Base-by-base conservation (phyloP, 2,797 vertebrate genomes). In the Trachops cirrhosus region DNA sequence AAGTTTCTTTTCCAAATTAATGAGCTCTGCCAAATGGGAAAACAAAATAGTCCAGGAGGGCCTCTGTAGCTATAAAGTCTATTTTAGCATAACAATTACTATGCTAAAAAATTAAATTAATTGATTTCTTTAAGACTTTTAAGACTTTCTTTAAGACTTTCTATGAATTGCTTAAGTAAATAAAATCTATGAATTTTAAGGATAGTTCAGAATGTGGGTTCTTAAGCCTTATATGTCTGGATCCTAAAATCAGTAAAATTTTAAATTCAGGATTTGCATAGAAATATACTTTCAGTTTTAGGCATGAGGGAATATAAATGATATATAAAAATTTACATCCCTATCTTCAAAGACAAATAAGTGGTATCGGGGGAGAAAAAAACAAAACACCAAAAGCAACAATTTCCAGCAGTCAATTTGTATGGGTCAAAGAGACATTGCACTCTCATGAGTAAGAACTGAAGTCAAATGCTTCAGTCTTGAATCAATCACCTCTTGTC, bases 231-330 rank as follows among this genome's bases (percentile, higher is more conserved):
- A 78, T 79, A 73, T 21, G 2, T 75, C 18, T 92, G 6, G 16
- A 93, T 62, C 32, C 14, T 78, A 70, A 90, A 77, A 82, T 91
- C 26, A 80, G 0, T 44, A 64, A 59, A 24, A 91, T 88, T 29
- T 67, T 32, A 91, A 92, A 95, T 88, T 92, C 52, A 86, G 54
- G 48, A 93, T 93, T 83, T 92, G 29, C 12, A 89, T 1, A 85
- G 37, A n/a, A 83, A 64, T 75, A 83, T 4, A 54, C 26, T 77
- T 75, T 71, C 46, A 62, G n/a, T 83, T 88, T 83, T 50, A 57
- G 41, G 29, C 39, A 80, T 24, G 9, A 52, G 1, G 1, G 14
- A 50, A 59, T 7, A 79, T 88, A 80, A 37, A 4, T 52, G 14
- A 93, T 67, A 89, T 9, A 46, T 48, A 71, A 71, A 83, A 84